phyloP scores from a whole-genome alignment of 2,888 invertebrate species.

The Phalera bucephala region DNA sequence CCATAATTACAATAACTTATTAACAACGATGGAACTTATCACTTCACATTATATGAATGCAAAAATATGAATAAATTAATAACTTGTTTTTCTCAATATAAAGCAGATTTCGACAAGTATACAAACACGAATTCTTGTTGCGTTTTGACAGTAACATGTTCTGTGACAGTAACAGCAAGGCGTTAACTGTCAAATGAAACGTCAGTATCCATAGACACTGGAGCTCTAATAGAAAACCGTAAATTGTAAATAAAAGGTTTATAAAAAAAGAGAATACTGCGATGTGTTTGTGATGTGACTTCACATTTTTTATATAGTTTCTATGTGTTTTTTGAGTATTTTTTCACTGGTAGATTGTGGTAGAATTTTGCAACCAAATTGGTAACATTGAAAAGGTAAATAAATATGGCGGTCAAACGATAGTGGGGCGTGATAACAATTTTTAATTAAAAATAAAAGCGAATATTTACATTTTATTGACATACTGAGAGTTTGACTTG shows the following conservation, averaged over 20 bases:
- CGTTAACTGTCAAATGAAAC: too few relatives aligned
- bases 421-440: slow-evolving; percentile 40
- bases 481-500: slow-evolving; percentile 6
- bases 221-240: too few relatives aligned
- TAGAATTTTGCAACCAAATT: slow-evolving; percentile 5
- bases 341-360: neutral
- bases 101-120: slow-evolving; percentile 1
- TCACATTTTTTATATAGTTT: too few relatives aligned
- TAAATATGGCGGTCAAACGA: slow-evolving; percentile 69
- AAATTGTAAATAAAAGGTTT: too few relatives aligned
- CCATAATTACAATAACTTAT: slow-evolving; percentile 48
- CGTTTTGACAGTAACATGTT: too few relatives aligned
- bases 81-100: slow-evolving; percentile 8
- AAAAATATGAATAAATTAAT: slow-evolving; percentile 7
- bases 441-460: too few relatives aligned
- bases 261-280: too few relatives aligned
- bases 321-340: too few relatives aligned
- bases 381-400: slow-evolving; percentile 44
- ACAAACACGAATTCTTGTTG: too few relatives aligned
- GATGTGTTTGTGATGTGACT: too few relatives aligned
- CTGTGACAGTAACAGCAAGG: too few relatives aligned
- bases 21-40: slow-evolving; percentile 8
- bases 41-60: slow-evolving; percentile 19
- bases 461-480: slow-evolving; percentile 6
- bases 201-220: too few relatives aligned